A percentile compares a stretch with the other conserved stretches of the same genome.
Conservation (phyloP, 2,888 invertebrate species). For the Entomobrya proxima region DNA sequence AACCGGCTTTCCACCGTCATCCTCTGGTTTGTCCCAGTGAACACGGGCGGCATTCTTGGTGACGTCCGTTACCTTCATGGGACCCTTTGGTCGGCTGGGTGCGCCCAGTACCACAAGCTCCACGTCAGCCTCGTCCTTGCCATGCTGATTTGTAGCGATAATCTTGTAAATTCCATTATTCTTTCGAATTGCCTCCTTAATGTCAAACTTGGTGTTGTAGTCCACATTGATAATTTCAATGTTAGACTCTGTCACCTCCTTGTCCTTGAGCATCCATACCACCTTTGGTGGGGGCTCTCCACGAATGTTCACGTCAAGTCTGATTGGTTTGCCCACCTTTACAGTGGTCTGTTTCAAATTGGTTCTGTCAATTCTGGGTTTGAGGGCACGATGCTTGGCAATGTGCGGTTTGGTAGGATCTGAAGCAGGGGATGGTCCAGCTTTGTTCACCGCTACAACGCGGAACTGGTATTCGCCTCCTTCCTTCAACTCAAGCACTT, state of each 20-base stretch:
- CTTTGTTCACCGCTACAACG: constrained; percentile 94
- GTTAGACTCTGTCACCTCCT: constrained; percentile 85
- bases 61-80: constrained; percentile 90
- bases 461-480: constrained; percentile 94
- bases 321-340: constrained; percentile 93
- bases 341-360: constrained; percentile 93
- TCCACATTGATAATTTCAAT: constrained; percentile 90
- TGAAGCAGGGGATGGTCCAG: constrained; percentile 88
- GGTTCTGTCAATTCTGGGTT: constrained; percentile 97
- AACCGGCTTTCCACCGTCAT: constrained; percentile 93
- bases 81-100: constrained; percentile 92
- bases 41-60: constrained; percentile 93
- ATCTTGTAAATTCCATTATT: constrained; percentile 95
- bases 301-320: constrained; percentile 93
- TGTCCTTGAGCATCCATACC: constrained; percentile 91
- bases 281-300: constrained; percentile 97
- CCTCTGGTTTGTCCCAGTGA: constrained; percentile 95
- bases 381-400: constrained; percentile 91
- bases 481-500: constrained; percentile 91
- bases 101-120: constrained; percentile 93
- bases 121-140: constrained; percentile 94
- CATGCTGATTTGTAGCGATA: constrained; percentile 92
- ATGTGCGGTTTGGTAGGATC: constrained; percentile 93
- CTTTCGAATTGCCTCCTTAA: constrained; percentile 87
- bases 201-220: constrained; percentile 91